Percentiles rank a stretch among this genome's conserved stretches.
These are phyloP conservation scores for Bellardia pandia DNA, from an alignment of 2,888 invertebrate species.

Conservation along the genomic window DNA sequence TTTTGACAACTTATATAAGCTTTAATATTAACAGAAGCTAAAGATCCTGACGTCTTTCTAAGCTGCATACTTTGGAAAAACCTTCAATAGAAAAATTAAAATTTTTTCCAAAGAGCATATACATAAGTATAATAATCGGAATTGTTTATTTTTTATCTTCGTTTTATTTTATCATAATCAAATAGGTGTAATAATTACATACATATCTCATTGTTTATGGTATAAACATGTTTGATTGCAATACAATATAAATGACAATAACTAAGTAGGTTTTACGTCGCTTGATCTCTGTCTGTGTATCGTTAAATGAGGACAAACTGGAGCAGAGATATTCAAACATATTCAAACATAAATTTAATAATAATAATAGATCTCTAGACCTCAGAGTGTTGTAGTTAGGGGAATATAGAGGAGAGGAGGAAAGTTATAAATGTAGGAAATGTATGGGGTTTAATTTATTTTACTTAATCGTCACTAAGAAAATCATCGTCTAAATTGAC, in stretches of 20 bases:
- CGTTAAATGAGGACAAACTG: conserved; percentile 7
- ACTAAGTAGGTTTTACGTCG: conserved; percentile 37
- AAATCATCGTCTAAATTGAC: conserved; percentile 89
- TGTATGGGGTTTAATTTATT: conserved; percentile 17
- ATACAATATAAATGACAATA: conserved; percentile 37
- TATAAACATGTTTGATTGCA: conserved; percentile 54
- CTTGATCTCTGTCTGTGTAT: conserved; percentile 36
- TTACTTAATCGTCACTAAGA: conserved; percentile 85
- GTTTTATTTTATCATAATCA: conserved; percentile 68
- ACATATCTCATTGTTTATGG: conserved; percentile 43
- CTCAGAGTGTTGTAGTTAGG: conserved; percentile 18
- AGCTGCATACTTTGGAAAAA: too few relatives aligned
- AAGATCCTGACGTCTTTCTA: too few relatives aligned
- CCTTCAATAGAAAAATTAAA: too few relatives aligned
- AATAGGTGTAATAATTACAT: conserved; percentile 58
- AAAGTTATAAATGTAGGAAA: conserved; percentile 53
- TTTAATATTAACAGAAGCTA: too few relatives aligned
- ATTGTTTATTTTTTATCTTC: conserved; percentile 30
- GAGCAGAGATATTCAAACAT: conserved; percentile 13
- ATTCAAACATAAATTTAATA: conserved; percentile 34
- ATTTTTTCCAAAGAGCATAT: too few relatives aligned
- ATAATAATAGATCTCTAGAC: conserved; percentile 36
- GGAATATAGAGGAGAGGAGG: conserved; percentile 9
- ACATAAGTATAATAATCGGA: too few relatives aligned
- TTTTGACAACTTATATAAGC: too few relatives aligned